Conservation (phyloP, 2,797 vertebrate genomes). For the Poecile montanus region DNA sequence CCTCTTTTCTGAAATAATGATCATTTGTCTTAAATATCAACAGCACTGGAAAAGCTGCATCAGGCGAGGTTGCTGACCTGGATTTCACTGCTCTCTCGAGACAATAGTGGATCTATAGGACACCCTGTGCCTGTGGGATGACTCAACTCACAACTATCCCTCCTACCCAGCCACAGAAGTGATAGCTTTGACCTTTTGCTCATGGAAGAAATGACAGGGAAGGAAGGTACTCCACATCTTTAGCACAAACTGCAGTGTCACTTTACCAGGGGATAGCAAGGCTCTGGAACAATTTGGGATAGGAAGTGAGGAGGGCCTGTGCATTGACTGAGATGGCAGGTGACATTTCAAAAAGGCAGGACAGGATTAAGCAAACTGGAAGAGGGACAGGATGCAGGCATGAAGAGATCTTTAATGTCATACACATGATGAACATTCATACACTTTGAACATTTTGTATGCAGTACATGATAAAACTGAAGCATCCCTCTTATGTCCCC, state of each 20-base stretch:
- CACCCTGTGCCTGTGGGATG: background rate
- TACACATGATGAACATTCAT: background rate
- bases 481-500: background rate
- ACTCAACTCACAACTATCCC: constrained; percentile 9
- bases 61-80: background rate
- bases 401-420: background rate
- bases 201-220: constrained; percentile 51
- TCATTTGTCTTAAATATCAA: constrained; percentile 15
- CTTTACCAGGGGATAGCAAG: background rate
- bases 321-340: constrained; percentile 10
- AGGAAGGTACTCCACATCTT: background rate
- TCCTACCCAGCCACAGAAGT: constrained; percentile 10
- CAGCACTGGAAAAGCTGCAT: background rate
- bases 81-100: background rate
- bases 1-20: constrained; percentile 43
- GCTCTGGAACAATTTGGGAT: background rate
- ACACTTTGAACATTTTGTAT: background rate
- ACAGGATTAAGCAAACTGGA: constrained; percentile 34
- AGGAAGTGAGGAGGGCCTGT: constrained; percentile 32
- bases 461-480: background rate
- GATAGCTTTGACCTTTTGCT: constrained; percentile 52
- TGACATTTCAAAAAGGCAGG: constrained; percentile 18
- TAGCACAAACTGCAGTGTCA: background rate
- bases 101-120: background rate
- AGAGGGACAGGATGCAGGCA: background rate